Evolutionary conservation across 2,888 invertebrate genomes (phyloP).

Genomic region (Erebia palarica): DNA sequence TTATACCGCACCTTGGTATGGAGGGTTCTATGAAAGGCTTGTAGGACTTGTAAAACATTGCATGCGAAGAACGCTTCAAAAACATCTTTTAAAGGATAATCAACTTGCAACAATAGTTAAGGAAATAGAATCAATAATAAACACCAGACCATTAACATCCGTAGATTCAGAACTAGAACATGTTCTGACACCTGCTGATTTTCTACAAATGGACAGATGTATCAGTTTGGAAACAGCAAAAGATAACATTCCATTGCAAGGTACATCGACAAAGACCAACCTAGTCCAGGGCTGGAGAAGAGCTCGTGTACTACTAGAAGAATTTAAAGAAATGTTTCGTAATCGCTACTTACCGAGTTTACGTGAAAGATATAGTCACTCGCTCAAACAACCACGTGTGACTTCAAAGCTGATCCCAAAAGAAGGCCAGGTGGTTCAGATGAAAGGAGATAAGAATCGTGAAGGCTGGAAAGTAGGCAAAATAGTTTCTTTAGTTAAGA

Average conservation of each 20-base stretch:
- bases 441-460: too few relatives aligned
- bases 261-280: constrained; percentile 3
- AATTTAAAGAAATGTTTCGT: constrained; percentile 40
- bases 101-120: constrained; percentile 34
- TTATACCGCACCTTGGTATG: constrained; percentile 35
- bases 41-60: constrained; percentile 12
- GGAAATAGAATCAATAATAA: constrained; percentile 32
- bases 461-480: too few relatives aligned
- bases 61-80: too few relatives aligned
- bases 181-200: too few relatives aligned
- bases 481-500: too few relatives aligned
- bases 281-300: constrained; percentile 1
- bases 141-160: constrained; percentile 27
- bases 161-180: constrained; percentile 24
- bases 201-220: too few relatives aligned
- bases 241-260: constrained; percentile 14
- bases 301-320: constrained; percentile 20
- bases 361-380: too few relatives aligned
- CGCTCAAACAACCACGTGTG: too few relatives aligned
- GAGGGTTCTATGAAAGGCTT: constrained; percentile 33
- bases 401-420: too few relatives aligned
- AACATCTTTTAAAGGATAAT: constrained; percentile 24
- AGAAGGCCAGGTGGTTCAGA: too few relatives aligned
- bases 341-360: constrained; percentile 17
- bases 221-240: too few relatives aligned